Evolutionary conservation across 1,140 invertebrate species (phyloP).

Genomic region (Telenomus remus): DNA sequence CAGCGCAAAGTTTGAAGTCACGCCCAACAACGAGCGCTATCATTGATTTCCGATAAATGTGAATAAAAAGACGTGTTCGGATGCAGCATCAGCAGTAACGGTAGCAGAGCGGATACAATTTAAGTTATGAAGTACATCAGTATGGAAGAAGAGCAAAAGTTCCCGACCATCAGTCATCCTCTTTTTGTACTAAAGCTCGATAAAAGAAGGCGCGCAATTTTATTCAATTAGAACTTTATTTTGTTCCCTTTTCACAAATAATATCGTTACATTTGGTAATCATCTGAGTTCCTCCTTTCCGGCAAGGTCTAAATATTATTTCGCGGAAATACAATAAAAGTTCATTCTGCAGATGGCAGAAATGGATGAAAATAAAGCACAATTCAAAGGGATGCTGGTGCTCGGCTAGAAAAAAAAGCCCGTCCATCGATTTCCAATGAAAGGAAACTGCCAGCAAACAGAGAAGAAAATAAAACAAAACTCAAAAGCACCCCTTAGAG

Average conservation of each 20-base stretch:
- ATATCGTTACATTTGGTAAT: neutral
- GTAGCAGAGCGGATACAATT: constrained; percentile 40
- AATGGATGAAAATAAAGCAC: neutral
- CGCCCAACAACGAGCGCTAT: constrained; percentile 49
- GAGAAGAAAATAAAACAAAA: constrained; percentile 29
- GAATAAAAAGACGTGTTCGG: constrained; percentile 46
- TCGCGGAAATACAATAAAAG: neutral
- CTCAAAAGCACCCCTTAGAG: constrained; percentile 29
- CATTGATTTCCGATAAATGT: constrained; percentile 52
- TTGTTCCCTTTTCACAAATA: constrained; percentile 11
- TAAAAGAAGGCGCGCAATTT: constrained; percentile 28
- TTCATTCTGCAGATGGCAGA: neutral
- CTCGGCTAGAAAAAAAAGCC: neutral
- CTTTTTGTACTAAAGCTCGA: constrained; percentile 31
- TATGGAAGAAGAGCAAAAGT: constrained; percentile 49
- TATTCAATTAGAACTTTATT: constrained; percentile 38
- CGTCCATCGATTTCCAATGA: constrained; percentile 37
- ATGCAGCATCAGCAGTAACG: constrained; percentile 31
- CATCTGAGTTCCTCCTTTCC: neutral
- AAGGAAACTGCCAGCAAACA: constrained; percentile 12
- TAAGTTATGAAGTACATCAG: constrained; percentile 35
- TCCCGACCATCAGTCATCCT: constrained; percentile 27
- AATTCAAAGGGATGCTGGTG: constrained; percentile 7
- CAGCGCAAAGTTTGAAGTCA: constrained; percentile 45
- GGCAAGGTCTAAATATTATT: too few relatives aligned